phyloP scores from a whole-genome alignment of 1,140 invertebrate genomes.

The Drosophila pseudoobscura region DNA sequence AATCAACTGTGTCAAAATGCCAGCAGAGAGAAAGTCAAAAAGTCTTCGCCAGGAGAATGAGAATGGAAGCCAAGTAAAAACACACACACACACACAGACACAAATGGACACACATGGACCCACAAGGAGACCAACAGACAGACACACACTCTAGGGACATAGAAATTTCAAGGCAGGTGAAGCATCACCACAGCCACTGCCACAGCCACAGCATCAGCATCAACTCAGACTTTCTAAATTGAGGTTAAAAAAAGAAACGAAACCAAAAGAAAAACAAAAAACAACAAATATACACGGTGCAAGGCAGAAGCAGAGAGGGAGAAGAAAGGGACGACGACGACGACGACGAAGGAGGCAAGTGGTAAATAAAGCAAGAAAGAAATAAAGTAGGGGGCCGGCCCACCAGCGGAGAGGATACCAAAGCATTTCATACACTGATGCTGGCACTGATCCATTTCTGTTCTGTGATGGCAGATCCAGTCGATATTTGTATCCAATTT shows the following conservation, averaged over 20 bases:
- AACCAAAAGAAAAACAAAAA: conserved; percentile 26
- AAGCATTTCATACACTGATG: too few species aligned
- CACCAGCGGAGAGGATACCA: neutral
- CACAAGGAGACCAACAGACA: conserved; percentile 20
- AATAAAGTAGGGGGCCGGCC: too few species aligned
- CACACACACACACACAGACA: conserved; percentile 53
- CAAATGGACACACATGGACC: conserved; percentile 14
- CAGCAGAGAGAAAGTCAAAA: conserved; percentile 68
- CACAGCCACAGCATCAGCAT: conserved; percentile 19
- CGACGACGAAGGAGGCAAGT: too few species aligned
- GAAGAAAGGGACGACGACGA: too few species aligned
- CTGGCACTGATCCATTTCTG: too few species aligned
- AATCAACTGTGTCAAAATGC: conserved; percentile 81
- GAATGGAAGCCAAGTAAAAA: conserved; percentile 59
- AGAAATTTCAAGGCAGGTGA: conserved; percentile 63
- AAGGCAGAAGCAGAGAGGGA: too few species aligned
- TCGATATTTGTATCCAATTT: too few species aligned
- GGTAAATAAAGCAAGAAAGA: too few species aligned
- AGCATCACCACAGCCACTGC: conserved; percentile 48
- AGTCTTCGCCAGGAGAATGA: conserved; percentile 32
- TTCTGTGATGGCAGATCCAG: too few species aligned
- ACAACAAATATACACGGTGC: neutral
- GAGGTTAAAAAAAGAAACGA: conserved; percentile 68
- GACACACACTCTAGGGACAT: conserved; percentile 10
- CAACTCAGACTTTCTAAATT: conserved; percentile 46